Conservation (phyloP, 1,140 invertebrate species). For the Aplysia californica region DNA sequence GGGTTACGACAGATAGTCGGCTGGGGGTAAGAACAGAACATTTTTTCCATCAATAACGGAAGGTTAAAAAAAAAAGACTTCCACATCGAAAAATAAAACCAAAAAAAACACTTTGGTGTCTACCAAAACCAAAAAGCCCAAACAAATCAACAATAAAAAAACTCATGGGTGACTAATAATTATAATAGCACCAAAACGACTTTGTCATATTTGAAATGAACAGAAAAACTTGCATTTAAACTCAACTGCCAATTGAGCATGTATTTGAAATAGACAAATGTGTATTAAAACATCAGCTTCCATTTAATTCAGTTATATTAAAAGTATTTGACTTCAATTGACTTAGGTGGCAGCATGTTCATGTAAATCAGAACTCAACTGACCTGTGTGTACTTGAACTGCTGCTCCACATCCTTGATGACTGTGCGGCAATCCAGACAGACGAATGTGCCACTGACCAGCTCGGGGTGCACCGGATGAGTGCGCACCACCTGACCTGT, state of each 20-base stretch:
- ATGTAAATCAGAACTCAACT: no score
- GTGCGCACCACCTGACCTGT: conserved; percentile 98
- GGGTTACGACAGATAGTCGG: conserved; percentile 96
- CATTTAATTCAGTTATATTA: no score
- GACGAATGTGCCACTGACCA: conserved; percentile 91
- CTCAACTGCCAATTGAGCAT: no score
- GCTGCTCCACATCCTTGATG: conserved; percentile 96
- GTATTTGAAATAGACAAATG: no score
- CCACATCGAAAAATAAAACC: background rate
- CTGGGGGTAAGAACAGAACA: conserved; percentile 68
- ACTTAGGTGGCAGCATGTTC: no score
- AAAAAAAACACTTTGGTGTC: background rate
- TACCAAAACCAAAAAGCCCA: background rate
- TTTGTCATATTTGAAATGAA: no score
- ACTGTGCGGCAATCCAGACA: conserved; percentile 97
- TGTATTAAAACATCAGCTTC: no score
- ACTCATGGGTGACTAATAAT: no score
- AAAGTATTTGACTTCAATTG: no score
- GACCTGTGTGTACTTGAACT: conserved; percentile 89
- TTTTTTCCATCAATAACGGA: background rate
- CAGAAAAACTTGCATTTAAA: no score
- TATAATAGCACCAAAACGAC: no score
- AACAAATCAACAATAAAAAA: background rate
- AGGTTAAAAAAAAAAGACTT: background rate
- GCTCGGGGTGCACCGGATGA: conserved; percentile 95